Base-by-base conservation (phyloP, 2,113 vertebrate genomes). In the Bagarius yarrelli region DNA sequence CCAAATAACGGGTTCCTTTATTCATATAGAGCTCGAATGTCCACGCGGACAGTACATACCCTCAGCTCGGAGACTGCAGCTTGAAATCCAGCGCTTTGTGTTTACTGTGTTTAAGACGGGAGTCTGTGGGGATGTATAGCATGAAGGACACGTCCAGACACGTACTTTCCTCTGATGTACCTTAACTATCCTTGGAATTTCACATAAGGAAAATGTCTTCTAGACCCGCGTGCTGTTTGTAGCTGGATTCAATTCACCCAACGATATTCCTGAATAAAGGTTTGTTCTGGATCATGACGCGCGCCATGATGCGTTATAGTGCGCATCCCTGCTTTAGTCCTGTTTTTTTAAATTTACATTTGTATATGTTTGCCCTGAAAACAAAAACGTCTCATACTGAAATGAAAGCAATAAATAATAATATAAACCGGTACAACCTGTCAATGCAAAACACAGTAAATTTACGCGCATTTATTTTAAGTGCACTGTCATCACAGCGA, bases 81-180 rank as follows among this genome's bases (percentile, higher is more conserved):
- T 21, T 73, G 2, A 55, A 55, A 11, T 73, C 5, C 23, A 59
- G 3, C 21, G 2, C 36, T 27, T 47, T 76, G 5, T 76, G 18
- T 50, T 32, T 18, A 50, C 60, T 55, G 5, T 66, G 76, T 55
- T 78, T 55, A 60, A 53, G 61, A 34, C 50, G 60, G 70, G 60
- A n/a, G 36, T 18, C 32, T 57, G 14, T 25, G 52, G 61, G 34
- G 12, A 44, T 9, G 40, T 76, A 47, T 53, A 25, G 23, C 13
- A 50, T 55, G 27, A 12, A 57, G 18, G 25, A 40, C 71, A 53
- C 12, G 64, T 53, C 63, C 73, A 77, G 63, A 60, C 80, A 36
- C 73, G 63, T n/a, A 6, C 23, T 32, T 59, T 73, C 71, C 30
- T 25, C 57, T 14, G 9, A 55, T 55, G 71, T 44, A n/a, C 44